Evolutionary conservation across 2,797 vertebrate species (phyloP).

Genomic region (Poecilia gillii): DNA sequence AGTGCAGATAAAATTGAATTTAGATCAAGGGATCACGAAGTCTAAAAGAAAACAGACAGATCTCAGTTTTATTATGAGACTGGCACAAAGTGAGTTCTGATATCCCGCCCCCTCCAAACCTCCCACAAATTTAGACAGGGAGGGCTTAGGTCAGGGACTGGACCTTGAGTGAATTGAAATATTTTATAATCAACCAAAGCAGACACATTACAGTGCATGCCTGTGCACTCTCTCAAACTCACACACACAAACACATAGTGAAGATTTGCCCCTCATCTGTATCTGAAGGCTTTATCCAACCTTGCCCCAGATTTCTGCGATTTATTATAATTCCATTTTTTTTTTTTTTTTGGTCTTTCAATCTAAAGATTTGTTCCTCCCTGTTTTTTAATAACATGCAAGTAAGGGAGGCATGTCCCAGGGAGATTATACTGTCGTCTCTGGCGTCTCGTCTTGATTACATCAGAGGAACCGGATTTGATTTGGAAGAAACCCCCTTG

Average conservation of each 20-base stretch:
- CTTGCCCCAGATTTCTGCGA: slow-evolving; percentile 77
- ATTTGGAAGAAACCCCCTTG: slow-evolving; percentile 76
- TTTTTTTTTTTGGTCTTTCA: slow-evolving; percentile 72
- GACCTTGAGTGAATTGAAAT: slow-evolving; percentile 66
- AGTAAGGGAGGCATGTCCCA: slow-evolving; percentile 71
- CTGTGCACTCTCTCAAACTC: not conserved
- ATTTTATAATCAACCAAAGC: slow-evolving; percentile 53
- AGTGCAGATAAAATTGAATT: slow-evolving; percentile 31
- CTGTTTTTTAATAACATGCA: slow-evolving; percentile 79
- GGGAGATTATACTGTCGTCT: slow-evolving; percentile 76
- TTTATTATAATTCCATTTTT: slow-evolving; percentile 83
- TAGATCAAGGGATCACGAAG: slow-evolving; percentile 4
- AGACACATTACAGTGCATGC: slow-evolving; percentile 40
- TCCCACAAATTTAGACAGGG: slow-evolving; percentile 17
- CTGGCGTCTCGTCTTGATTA: slow-evolving; percentile 81
- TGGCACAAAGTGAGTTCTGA: slow-evolving; percentile 7
- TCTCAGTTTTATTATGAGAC: slow-evolving; percentile 8
- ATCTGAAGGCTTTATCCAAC: slow-evolving; percentile 80
- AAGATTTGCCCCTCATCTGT: slow-evolving; percentile 80
- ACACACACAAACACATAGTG: slow-evolving; percentile 45
- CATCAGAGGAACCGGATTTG: slow-evolving; percentile 79
- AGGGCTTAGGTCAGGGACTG: slow-evolving; percentile 54
- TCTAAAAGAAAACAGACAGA: slow-evolving; percentile 21
- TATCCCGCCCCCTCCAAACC: not conserved
- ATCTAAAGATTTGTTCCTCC: slow-evolving; percentile 82